Conservation (phyloP, 2,888 invertebrate genomes). For the Tineola bisselliella region DNA sequence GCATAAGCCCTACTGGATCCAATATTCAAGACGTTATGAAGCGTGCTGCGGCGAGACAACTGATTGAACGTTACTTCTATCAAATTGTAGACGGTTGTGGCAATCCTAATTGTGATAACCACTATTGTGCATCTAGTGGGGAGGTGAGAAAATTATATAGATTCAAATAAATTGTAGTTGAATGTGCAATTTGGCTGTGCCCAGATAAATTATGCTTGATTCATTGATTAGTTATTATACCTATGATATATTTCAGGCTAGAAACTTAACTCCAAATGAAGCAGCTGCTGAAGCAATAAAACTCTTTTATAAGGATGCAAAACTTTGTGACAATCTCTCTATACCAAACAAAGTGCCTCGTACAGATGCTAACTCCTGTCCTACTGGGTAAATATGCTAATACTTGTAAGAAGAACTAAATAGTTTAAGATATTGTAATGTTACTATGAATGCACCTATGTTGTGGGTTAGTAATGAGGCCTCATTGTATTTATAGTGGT, state of each 20-base stretch:
- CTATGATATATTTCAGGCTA: constrained; percentile 61
- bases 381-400: constrained; percentile 24
- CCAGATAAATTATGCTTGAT: too few relatives aligned
- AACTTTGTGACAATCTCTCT: constrained; percentile 80
- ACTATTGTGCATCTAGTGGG: constrained; percentile 89
- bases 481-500: too few relatives aligned
- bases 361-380: constrained; percentile 57
- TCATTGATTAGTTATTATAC: too few relatives aligned
- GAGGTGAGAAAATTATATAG: constrained; percentile 66
- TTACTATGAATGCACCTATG: too few relatives aligned
- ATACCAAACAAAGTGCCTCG: constrained; percentile 77
- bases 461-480: too few relatives aligned
- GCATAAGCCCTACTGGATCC: constrained; percentile 33
- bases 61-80: constrained; percentile 93
- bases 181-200: too few relatives aligned
- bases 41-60: constrained; percentile 80
- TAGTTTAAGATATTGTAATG: too few relatives aligned
- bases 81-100: constrained; percentile 94
- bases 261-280: constrained; percentile 84
- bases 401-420: too few relatives aligned
- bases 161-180: background rate
- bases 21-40: constrained; percentile 72
- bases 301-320: constrained; percentile 84
- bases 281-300: constrained; percentile 91
- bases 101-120: constrained; percentile 85